Evolutionary conservation across 2,797 vertebrate species (phyloP).

Genomic region (Coluber constrictor): DNA sequence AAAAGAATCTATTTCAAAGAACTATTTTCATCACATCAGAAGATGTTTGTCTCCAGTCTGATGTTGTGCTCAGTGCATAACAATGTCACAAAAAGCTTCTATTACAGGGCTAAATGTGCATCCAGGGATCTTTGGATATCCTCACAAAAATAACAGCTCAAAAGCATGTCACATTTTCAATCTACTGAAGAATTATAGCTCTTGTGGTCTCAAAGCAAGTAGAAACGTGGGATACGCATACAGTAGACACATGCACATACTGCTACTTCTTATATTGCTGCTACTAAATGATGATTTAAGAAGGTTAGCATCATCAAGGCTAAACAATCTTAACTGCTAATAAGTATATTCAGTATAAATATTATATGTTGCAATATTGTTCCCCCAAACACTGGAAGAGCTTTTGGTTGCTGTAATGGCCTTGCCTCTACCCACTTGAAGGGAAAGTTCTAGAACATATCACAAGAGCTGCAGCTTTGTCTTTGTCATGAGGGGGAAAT

Average conservation of each 20-base stretch:
- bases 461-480: background rate
- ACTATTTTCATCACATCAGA: background rate
- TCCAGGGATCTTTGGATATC: background rate
- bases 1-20: background rate
- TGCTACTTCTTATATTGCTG: background rate
- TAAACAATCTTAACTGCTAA: background rate
- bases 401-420: background rate
- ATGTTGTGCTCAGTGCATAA: background rate
- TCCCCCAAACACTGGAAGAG: background rate
- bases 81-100: background rate
- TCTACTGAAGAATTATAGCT: conserved; percentile 55
- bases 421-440: background rate
- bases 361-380: background rate
- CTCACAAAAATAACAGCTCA: conserved; percentile 9
- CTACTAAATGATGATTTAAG: background rate
- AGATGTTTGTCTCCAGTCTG: background rate
- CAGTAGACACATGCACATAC: background rate
- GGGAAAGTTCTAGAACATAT: background rate
- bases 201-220: conserved; percentile 56
- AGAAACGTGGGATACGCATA: background rate
- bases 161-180: conserved; percentile 60
- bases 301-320: background rate
- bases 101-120: background rate
- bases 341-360: background rate
- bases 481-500: background rate